Evolutionary conservation across 2,888 invertebrate species (phyloP).

Genomic region (Branchellion lobata): DNA sequence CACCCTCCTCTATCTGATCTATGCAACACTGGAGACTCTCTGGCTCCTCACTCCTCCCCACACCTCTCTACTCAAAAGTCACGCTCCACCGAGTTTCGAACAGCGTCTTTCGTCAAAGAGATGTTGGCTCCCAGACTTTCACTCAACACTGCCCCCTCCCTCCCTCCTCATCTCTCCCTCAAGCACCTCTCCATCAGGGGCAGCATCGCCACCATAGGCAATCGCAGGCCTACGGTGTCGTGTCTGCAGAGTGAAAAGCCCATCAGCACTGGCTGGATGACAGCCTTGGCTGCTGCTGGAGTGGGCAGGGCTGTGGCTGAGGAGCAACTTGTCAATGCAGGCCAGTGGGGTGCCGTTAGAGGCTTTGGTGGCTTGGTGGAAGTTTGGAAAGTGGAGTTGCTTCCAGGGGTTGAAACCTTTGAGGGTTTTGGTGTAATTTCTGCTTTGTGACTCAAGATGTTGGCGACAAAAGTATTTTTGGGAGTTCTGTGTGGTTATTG

Average conservation of each 20-base stretch:
- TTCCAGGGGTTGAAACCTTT: too few relatives aligned
- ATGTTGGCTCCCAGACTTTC: neutral
- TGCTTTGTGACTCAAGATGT: too few relatives aligned
- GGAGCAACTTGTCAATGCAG: neutral
- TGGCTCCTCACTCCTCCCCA: neutral
- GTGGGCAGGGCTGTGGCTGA: slow-evolving; percentile 56
- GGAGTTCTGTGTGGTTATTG: too few relatives aligned
- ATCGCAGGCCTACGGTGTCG: neutral
- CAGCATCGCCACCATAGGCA: slow-evolving; percentile 9
- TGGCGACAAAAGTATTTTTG: too few relatives aligned
- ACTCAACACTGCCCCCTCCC: neutral
- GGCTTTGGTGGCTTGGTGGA: neutral
- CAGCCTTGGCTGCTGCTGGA: slow-evolving; percentile 64
- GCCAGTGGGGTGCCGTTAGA: neutral
- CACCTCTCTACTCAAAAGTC: neutral
- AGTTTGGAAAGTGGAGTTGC: neutral
- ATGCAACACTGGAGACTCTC: neutral
- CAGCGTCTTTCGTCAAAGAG: neutral
- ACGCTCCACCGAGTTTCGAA: neutral
- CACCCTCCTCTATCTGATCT: neutral
- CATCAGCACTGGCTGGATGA: slow-evolving; percentile 65
- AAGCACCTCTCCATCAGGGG: slow-evolving; percentile 32
- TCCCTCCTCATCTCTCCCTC: neutral
- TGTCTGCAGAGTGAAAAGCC: slow-evolving; percentile 46
- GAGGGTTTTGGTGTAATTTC: too few relatives aligned